Conservation (phyloP, 2,797 vertebrate genomes). For the Yasuhikotakia modesta region DNA sequence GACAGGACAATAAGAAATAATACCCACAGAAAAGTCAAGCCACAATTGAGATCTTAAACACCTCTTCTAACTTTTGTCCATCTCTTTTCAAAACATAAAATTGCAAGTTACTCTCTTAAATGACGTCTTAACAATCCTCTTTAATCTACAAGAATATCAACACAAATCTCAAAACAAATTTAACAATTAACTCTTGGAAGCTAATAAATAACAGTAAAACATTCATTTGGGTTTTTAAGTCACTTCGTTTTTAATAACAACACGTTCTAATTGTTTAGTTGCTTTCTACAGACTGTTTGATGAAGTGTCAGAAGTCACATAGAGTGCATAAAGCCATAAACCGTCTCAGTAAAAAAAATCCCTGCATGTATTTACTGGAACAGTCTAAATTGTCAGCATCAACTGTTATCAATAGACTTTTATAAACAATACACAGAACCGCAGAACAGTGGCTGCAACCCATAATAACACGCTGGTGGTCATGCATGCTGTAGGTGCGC, state of each 20-base stretch:
- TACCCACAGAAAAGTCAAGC: background rate
- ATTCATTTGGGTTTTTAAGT: background rate
- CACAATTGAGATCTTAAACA: too few species aligned
- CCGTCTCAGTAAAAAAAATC: background rate
- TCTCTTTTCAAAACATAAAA: too few species aligned
- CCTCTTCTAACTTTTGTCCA: too few species aligned
- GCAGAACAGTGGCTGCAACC: constrained; percentile 44
- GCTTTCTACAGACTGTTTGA: background rate
- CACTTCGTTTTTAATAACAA: background rate
- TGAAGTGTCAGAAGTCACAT: background rate
- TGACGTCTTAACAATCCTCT: background rate
- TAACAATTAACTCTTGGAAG: background rate
- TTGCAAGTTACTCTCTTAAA: too few species aligned
- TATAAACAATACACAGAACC: constrained; percentile 50
- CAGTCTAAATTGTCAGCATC: constrained; percentile 4
- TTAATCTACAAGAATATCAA: background rate
- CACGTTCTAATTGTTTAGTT: background rate
- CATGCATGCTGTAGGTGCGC: constrained; percentile 20
- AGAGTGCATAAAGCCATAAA: background rate
- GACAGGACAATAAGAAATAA: background rate
- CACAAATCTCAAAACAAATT: background rate
- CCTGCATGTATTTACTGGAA: constrained; percentile 53
- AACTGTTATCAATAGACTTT: constrained; percentile 37
- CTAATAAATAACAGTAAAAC: background rate
- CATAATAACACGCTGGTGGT: constrained; percentile 47